Evolutionary conservation across 2,797 vertebrate genomes (phyloP).

Genomic region (Crax fasciolata): DNA sequence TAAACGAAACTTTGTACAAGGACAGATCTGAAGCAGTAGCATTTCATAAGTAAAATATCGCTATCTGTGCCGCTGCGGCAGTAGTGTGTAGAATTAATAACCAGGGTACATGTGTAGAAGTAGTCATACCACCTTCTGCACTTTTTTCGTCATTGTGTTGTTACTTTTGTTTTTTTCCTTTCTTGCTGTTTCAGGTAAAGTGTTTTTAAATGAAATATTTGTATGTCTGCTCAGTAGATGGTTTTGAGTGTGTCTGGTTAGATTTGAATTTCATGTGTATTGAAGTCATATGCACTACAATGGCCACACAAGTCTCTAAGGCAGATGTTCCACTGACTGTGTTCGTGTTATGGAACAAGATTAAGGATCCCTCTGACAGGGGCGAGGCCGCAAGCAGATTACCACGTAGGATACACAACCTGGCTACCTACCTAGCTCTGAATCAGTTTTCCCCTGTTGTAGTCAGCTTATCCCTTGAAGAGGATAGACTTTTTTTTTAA

Average conservation of each 20-base stretch:
- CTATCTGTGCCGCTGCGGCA: not conserved
- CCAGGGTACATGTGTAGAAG: not conserved
- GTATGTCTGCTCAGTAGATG: not conserved
- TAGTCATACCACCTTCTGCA: not conserved
- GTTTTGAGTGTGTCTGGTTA: constrained; percentile 12
- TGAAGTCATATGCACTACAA: not conserved
- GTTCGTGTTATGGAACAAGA: not conserved
- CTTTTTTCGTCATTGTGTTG: not conserved
- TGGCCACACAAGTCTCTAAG: not conserved
- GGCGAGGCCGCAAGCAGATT: constrained; percentile 20
- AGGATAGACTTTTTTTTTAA: not conserved
- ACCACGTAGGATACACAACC: not conserved
- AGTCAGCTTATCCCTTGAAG: constrained; percentile 52
- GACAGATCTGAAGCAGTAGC: not conserved
- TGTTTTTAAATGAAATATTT: constrained; percentile 12
- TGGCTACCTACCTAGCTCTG: constrained; percentile 5
- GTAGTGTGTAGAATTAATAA: not conserved
- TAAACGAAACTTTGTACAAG: not conserved
- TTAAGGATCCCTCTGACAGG: not conserved
- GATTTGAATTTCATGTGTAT: not conserved
- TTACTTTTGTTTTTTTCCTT: not conserved
- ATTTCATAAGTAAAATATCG: not conserved
- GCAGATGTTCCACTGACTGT: not conserved
- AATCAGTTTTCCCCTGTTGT: constrained; percentile 38
- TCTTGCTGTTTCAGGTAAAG: not conserved